Percentiles rank a stretch among this genome's conserved stretches.
These are phyloP conservation scores for Anoncus sp. DNA, from an alignment of 2,888 invertebrate genomes.

Conservation along the genomic window DNA sequence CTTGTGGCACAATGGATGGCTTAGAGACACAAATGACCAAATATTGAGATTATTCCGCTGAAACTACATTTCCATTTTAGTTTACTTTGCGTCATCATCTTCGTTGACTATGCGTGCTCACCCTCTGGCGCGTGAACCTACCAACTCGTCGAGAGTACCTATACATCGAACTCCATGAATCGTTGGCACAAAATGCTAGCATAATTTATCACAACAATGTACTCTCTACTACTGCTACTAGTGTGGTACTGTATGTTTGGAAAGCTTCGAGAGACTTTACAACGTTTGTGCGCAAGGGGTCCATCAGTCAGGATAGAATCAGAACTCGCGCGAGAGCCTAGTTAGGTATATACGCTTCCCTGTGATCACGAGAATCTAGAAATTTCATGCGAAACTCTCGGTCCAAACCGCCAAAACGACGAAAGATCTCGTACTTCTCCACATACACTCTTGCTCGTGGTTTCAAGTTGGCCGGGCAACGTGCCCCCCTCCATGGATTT, in stretches of 20 bases:
- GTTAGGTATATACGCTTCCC: constrained; percentile 19
- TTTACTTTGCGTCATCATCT: background rate
- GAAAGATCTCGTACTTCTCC: constrained; percentile 4
- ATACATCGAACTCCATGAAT: no score
- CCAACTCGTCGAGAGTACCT: no score
- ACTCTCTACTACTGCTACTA: no score
- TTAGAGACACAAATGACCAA: no score
- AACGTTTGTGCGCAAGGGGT: constrained; percentile 11
- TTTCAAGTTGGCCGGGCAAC: constrained; percentile 11
- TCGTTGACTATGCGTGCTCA: no score
- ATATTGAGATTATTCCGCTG: no score
- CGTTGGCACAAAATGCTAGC: no score
- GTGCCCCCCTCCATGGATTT: constrained; percentile 21
- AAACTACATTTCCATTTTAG: background rate
- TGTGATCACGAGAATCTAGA: constrained; percentile 41
- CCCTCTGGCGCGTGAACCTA: no score
- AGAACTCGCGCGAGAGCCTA: constrained; percentile 1
- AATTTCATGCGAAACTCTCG: constrained; percentile 42
- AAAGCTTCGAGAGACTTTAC: constrained; percentile 17
- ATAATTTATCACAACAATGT: no score
- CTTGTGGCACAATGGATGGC: no score
- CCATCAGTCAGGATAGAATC: constrained; percentile 31
- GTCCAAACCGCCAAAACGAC: constrained; percentile 46
- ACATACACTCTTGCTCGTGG: constrained; percentile 9
- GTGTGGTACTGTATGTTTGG: background rate